phyloP scores from a whole-genome alignment of 2,797 vertebrate species.

The Falco biarmicus region DNA sequence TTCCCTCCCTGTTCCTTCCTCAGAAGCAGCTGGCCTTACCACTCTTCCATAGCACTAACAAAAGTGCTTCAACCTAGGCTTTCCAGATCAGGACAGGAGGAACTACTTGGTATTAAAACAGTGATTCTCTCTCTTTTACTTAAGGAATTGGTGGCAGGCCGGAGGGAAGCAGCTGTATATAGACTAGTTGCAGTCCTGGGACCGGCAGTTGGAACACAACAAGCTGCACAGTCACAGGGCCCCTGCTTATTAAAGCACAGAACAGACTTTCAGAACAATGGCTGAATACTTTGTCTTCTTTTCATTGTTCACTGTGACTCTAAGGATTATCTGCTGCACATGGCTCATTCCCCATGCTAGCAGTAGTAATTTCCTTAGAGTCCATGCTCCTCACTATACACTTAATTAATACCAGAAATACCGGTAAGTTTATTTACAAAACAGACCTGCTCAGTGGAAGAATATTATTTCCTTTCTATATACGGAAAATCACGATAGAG shows the following conservation, averaged over 20 bases:
- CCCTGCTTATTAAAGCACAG: background rate
- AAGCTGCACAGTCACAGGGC: background rate
- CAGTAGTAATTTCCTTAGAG: background rate
- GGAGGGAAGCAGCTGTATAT: background rate
- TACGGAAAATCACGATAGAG: background rate
- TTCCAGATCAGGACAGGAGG: background rate
- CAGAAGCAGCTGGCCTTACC: background rate
- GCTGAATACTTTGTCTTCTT: background rate
- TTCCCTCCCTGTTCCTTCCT: background rate
- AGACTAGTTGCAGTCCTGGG: background rate
- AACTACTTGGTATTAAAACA: background rate
- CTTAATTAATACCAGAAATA: background rate
- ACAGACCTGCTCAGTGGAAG: background rate
- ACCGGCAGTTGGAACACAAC: background rate
- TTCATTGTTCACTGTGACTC: background rate
- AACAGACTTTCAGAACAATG: background rate
- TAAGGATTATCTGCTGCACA: background rate
- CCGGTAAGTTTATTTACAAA: background rate
- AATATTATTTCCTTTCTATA: background rate
- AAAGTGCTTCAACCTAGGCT: background rate
- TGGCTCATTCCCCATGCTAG: background rate
- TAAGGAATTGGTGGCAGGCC: background rate
- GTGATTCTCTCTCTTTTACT: background rate
- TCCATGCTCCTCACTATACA: background rate
- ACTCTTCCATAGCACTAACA: background rate